Evolutionary conservation across 92 coral and sea anemone species (phyloP), one percentile per base, ranked within the genome.

Genomic region (Porites lobata): DNA sequence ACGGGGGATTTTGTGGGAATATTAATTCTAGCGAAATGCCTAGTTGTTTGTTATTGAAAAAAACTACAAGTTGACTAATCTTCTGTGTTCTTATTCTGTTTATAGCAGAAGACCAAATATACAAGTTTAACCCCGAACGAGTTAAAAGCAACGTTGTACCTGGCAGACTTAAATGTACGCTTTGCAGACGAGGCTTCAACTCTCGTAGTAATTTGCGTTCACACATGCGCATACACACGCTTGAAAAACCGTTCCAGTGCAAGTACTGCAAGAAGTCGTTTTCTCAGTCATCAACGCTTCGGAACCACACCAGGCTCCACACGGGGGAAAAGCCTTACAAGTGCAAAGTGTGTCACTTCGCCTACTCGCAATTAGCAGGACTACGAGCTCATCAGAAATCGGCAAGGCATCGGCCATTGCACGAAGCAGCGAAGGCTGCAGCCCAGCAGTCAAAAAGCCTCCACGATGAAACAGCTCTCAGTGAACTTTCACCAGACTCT

Each of bases 341-440:
- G 80, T 98, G 99, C 65, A 94, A 90, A 47, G 98, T 98, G n/a
- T 98, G 99, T 80, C 99, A 98, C 84, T 98, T 94, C 86, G 99
- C 99, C n/a, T 98, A 98, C 91, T 98, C 99, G 83, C 99, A 98
- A 85, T 92, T 98, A 56, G 99, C 99, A 58, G 99, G 99, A 70
- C 81, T 98, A 73, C 94, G 99, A 69, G 99, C 99, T 50, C 99
- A 98, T 74, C 99, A 98, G 80, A 98, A 98, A 73, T 96, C 98
- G 8, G 98, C 99, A 15, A 70, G 99, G 22, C 99, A 98, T 79
- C 89, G 96, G 58, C 99, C 99, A 14, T 61, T 85, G 29, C 89
- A 85, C 83, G 89, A 85, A 18, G 89, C 89, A 18, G 89, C 89
- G 20, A 85, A 77, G 65, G 64, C 50, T 2, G 72, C 87, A 1